These are phyloP conservation scores for Erebia palarica DNA, from an alignment of 2,888 invertebrate genomes.

Conservation along the genomic window DNA sequence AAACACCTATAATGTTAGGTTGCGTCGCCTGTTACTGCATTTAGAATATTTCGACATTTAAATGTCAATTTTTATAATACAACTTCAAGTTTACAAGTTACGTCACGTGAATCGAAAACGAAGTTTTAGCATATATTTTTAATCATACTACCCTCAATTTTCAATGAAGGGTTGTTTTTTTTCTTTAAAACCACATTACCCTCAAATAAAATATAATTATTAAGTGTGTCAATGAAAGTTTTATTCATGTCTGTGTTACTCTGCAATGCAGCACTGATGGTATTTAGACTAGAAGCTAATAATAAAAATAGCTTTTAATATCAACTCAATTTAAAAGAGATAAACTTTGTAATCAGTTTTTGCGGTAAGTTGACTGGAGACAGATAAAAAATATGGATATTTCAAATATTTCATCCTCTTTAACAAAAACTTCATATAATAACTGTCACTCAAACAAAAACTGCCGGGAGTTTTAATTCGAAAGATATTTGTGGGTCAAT, in stretches of 20 bases:
- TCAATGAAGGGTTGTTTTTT: too few species aligned
- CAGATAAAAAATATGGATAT: too few species aligned
- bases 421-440: too few species aligned
- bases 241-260: neutral
- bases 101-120: neutral
- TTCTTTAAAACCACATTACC: neutral
- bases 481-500: too few species aligned
- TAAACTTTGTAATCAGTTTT: too few species aligned
- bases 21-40: constrained; percentile 25
- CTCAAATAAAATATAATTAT: neutral
- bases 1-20: constrained; percentile 15
- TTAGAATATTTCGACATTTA: constrained; percentile 19
- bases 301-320: neutral
- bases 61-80: neutral
- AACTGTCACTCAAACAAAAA: too few species aligned
- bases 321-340: too few species aligned
- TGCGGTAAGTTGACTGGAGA: too few species aligned
- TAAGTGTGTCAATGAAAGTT: neutral
- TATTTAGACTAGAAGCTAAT: neutral
- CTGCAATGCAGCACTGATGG: neutral
- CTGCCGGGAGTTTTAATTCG: too few species aligned
- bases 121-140: neutral
- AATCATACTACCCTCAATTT: neutral
- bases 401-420: too few species aligned
- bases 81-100: neutral